A percentile compares a stretch with the other conserved stretches of the same genome.
Evolutionary conservation across 1,140 invertebrate genomes (phyloP).

Genomic region (Cheumatopsyche charites): DNA sequence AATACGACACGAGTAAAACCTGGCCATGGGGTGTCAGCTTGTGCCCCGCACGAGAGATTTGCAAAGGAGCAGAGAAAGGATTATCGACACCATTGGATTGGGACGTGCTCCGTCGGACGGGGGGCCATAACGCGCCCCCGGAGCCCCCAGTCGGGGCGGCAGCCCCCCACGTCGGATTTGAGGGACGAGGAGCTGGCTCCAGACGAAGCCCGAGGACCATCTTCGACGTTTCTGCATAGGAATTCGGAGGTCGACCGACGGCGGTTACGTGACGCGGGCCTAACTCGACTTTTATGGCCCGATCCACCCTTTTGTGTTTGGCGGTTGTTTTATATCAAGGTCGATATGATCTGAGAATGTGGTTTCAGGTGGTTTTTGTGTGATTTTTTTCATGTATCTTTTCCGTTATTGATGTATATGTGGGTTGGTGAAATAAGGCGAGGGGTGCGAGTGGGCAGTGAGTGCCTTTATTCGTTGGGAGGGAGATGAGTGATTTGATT

Average conservation of each 20-base stretch:
- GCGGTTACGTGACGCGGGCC: not conserved
- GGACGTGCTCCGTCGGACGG: constrained; percentile 38
- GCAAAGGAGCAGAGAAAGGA: constrained; percentile 38
- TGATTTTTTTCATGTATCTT: too few species aligned
- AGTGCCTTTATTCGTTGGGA: too few species aligned
- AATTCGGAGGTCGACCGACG: not conserved
- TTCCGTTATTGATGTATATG: too few species aligned
- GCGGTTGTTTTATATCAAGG: too few species aligned
- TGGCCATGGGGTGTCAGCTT: constrained; percentile 9
- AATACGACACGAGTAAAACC: too few species aligned
- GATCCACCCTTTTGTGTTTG: not conserved
- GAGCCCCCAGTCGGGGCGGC: constrained; percentile 5
- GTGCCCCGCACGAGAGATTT: constrained; percentile 27
- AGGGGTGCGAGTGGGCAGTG: too few species aligned
- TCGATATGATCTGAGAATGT: too few species aligned
- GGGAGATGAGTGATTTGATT: too few species aligned
- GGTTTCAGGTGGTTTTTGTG: too few species aligned
- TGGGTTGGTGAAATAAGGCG: too few species aligned
- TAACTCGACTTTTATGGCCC: constrained; percentile 1
- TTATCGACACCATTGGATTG: constrained; percentile 45
- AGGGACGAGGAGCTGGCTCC: not conserved
- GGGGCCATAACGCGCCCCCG: constrained; percentile 37
- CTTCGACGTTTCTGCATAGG: constrained; percentile 1
- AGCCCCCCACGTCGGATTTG: not conserved
- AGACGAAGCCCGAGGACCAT: not conserved